Evolutionary conservation across 2,113 vertebrate genomes (phyloP), one percentile per base, ranked within the genome.

Genomic region (Callionymus lyra): DNA sequence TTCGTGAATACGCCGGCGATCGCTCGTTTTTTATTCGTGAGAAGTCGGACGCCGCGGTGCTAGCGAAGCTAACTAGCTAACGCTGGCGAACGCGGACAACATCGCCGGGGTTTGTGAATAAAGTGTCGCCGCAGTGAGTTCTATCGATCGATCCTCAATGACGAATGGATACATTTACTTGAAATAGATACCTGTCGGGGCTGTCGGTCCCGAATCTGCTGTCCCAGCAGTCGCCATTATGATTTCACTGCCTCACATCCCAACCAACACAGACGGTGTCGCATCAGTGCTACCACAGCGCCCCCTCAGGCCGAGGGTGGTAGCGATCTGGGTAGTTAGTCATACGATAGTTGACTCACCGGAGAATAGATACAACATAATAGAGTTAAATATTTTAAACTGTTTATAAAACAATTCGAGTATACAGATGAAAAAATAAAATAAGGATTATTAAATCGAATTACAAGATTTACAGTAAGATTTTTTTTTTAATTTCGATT

Each of bases 211-310:
- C 76, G 70, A 63, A 44, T 86, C 86, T 57, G 76, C 72, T 53
- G 70, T 68, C 56, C 65, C 82, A 77, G 84, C 82, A 66, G 86
- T 82, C 81, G 86, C 86, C 86, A 87, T 87, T 81, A 78, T 51
- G 77, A 32, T 68, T 54, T 42, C 41, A 59, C 59, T 59, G 49
- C 65, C 13, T 77, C 62, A 50, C 63, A 55, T 74, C 57, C 44
- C 56, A 59, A 31, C 17, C 47, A 45, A 47, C 47, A 52, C 59
- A 45, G 53, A 59, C 43, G 32, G 3, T 33, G 56, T 44, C 19
- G 46, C 50, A 31, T 37, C 38, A 15, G 63, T 34, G n/a, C n/a
- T n/a, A 14, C 56, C 49, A 48, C 57, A 59, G 68, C 65, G 70
- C 70, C 64, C 49, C 55, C 50, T 18, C 19, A 2, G 66, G 62